A percentile compares a stretch with the other conserved stretches of the same genome.
These are phyloP conservation scores for Cydia pomonella DNA, from an alignment of 1,140 invertebrate species.

Conservation along the genomic window DNA sequence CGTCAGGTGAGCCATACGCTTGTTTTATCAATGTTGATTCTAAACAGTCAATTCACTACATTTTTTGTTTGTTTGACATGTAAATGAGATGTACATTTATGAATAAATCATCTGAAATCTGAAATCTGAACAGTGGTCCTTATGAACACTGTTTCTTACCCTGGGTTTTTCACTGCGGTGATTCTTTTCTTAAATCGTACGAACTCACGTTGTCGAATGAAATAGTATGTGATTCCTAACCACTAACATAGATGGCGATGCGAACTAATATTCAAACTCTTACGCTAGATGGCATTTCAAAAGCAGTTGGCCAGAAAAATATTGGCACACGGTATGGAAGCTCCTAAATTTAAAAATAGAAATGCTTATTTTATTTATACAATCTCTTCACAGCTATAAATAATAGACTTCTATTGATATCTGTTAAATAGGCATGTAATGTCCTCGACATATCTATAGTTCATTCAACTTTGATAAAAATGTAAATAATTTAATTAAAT, in stretches of 20 bases:
- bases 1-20: no score
- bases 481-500: no score
- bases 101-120: no score
- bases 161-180: background rate
- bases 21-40: no score
- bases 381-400: background rate
- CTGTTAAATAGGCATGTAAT: background rate
- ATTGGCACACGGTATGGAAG: background rate
- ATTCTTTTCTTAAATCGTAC: background rate
- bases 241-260: constrained; percentile 5
- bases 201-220: background rate
- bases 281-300: background rate
- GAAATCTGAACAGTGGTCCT: no score
- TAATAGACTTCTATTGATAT: constrained; percentile 5
- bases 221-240: background rate
- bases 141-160: no score
- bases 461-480: no score
- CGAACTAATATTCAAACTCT: background rate
- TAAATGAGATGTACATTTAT: no score
- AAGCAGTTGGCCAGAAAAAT: background rate
- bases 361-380: background rate
- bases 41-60: no score
- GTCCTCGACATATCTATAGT: no score
- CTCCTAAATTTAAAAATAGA: constrained; percentile 1
- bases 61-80: no score